These are phyloP conservation scores for Drosophila novamexicana DNA, from an alignment of 1,140 invertebrate genomes.

Conservation along the genomic window DNA sequence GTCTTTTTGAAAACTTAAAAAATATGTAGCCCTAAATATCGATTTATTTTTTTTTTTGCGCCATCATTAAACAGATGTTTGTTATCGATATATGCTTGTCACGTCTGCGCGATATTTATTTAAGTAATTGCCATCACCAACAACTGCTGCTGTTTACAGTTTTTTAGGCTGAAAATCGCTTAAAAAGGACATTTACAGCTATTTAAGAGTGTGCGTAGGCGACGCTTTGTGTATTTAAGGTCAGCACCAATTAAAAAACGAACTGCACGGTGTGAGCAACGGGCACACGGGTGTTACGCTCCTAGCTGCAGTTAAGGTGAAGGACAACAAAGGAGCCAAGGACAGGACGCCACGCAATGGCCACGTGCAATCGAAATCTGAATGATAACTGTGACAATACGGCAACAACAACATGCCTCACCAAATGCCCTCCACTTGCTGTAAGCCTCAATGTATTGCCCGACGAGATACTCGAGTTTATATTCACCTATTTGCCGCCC, in stretches of 20 bases:
- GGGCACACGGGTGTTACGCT: background rate
- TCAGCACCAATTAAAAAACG: background rate
- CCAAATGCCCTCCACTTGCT: conserved; percentile 20
- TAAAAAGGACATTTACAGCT: conserved; percentile 3
- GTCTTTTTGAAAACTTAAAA: too few relatives aligned
- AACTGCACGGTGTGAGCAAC: conserved; percentile 3
- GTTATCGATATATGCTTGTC: conserved; percentile 23
- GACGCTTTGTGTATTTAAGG: conserved; percentile 9
- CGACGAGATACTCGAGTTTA: conserved; percentile 96
- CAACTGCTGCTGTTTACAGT: conserved; percentile 42
- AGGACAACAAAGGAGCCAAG: conserved; percentile 32
- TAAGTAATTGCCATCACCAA: conserved; percentile 11
- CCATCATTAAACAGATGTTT: conserved; percentile 20
- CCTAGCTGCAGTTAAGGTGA: conserved; percentile 19
- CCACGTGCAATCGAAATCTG: conserved; percentile 57
- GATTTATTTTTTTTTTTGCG: background rate
- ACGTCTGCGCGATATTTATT: conserved; percentile 29
- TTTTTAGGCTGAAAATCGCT: conserved; percentile 17
- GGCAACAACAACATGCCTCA: conserved; percentile 17
- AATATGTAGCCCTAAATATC: background rate
- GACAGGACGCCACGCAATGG: conserved; percentile 52
- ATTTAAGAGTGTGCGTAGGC: background rate
- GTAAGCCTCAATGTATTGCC: conserved; percentile 87
- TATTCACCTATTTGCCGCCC: conserved; percentile 94
- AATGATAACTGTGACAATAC: conserved; percentile 50